Evolutionary conservation across 1,140 invertebrate species (phyloP).

Genomic region (Heliothis subflexa): DNA sequence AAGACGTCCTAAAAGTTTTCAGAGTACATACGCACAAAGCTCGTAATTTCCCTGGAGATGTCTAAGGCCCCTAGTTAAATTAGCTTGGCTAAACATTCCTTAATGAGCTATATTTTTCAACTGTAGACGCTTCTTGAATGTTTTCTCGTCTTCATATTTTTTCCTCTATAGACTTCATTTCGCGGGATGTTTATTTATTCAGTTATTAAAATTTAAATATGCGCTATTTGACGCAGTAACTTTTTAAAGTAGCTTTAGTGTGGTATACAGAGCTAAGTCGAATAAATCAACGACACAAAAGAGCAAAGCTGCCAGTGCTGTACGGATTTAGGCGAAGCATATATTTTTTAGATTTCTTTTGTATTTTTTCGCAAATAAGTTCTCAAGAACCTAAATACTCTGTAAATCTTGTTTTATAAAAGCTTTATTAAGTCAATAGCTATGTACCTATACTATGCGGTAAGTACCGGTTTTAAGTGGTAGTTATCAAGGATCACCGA

Average conservation of each 20-base stretch:
- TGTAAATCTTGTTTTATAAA: neutral
- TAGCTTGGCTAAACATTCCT: slow-evolving; percentile 72
- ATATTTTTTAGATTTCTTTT: slow-evolving; percentile 7
- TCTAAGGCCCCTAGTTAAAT: slow-evolving; percentile 68
- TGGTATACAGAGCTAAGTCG: slow-evolving; percentile 4
- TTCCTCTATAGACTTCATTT: slow-evolving; percentile 55
- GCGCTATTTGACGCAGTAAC: slow-evolving; percentile 12
- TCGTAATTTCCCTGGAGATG: slow-evolving; percentile 71
- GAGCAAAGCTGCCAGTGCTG: slow-evolving; percentile 2
- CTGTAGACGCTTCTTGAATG: slow-evolving; percentile 59
- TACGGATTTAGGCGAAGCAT: neutral
- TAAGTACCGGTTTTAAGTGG: too few relatives aligned
- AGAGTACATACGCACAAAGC: slow-evolving; percentile 60
- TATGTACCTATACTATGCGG: too few relatives aligned
- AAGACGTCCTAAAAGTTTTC: slow-evolving; percentile 60
- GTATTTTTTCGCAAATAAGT: neutral
- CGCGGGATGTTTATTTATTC: slow-evolving; percentile 41
- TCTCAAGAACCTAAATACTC: neutral
- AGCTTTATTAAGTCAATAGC: too few relatives aligned
- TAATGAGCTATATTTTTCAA: slow-evolving; percentile 76
- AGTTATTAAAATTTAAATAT: slow-evolving; percentile 45
- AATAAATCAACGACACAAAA: slow-evolving; percentile 32
- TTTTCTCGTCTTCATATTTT: slow-evolving; percentile 59
- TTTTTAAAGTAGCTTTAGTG: slow-evolving; percentile 14
- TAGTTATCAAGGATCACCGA: too few relatives aligned